A percentile compares a stretch with the other conserved stretches of the same genome.
Conservation (phyloP, 2,113 vertebrate genomes). For the Terrapene triunguis region DNA sequence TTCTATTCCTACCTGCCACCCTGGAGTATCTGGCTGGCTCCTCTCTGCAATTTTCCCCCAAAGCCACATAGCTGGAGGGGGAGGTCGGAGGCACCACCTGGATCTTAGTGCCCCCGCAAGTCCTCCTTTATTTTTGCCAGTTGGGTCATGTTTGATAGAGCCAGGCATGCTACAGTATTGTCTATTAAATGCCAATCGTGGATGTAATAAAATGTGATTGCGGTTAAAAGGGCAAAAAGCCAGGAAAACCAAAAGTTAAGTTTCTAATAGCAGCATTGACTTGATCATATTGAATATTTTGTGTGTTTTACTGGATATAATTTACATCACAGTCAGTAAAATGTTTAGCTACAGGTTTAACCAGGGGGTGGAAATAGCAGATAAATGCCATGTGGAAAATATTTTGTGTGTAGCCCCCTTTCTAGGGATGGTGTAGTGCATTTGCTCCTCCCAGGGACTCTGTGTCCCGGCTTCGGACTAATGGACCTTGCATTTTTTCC, state of each 20-base stretch:
- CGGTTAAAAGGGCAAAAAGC: background rate
- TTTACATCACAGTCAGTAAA: background rate
- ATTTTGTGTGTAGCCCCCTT: background rate
- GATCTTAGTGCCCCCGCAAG: background rate
- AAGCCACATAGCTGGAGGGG: background rate
- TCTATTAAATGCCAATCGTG: background rate
- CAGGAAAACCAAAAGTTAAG: background rate
- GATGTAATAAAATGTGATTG: background rate
- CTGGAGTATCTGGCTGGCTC: background rate
- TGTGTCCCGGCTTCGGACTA: background rate
- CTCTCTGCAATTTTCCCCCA: background rate
- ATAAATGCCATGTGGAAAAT: background rate
- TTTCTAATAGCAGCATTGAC: background rate
- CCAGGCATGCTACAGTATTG: slow-evolving; percentile 27
- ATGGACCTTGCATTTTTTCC: background rate
- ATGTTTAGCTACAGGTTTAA: background rate
- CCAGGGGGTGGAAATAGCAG: background rate
- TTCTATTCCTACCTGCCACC: background rate
- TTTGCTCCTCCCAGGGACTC: background rate
- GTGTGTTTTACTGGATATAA: background rate
- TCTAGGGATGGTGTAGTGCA: background rate
- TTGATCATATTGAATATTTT: background rate
- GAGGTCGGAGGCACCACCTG: background rate
- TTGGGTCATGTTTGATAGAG: slow-evolving; percentile 16
- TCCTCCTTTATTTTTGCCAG: slow-evolving; percentile 29